Conservation (phyloP, 2,888 invertebrate genomes). For the Machimus rusticus region DNA sequence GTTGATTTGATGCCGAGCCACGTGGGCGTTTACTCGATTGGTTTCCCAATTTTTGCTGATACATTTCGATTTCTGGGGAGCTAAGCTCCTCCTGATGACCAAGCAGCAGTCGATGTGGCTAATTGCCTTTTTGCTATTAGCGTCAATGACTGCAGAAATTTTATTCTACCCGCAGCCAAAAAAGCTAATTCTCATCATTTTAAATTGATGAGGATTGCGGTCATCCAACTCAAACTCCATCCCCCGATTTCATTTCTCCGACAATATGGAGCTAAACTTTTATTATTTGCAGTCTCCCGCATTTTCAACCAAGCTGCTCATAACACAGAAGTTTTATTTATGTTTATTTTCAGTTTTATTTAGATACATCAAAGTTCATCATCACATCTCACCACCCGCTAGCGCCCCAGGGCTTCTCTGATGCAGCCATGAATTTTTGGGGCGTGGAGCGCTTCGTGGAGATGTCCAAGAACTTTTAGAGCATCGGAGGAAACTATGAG, state of each 20-base stretch:
- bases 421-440: not conserved
- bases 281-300: not conserved
- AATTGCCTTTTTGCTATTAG: not conserved
- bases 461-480: not conserved
- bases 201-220: not conserved
- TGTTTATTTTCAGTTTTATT: not conserved
- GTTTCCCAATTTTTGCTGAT: not conserved
- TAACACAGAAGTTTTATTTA: not conserved
- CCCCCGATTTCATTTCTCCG: not conserved
- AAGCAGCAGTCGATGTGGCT: not conserved
- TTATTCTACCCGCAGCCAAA: not conserved
- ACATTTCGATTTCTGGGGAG: not conserved
- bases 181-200: not conserved
- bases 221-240: not conserved
- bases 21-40: not conserved
- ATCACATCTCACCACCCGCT: not conserved
- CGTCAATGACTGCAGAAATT: not conserved
- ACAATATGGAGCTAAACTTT: not conserved
- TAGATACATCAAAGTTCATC: not conserved
- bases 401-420: not conserved
- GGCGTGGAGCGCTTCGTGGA: not conserved
- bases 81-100: not conserved
- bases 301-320: not conserved
- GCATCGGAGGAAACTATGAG: not conserved
- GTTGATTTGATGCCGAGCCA: not conserved